Evolutionary conservation across 2,797 vertebrate genomes (phyloP).

Genomic region (Rhinichthys osculus): DNA sequence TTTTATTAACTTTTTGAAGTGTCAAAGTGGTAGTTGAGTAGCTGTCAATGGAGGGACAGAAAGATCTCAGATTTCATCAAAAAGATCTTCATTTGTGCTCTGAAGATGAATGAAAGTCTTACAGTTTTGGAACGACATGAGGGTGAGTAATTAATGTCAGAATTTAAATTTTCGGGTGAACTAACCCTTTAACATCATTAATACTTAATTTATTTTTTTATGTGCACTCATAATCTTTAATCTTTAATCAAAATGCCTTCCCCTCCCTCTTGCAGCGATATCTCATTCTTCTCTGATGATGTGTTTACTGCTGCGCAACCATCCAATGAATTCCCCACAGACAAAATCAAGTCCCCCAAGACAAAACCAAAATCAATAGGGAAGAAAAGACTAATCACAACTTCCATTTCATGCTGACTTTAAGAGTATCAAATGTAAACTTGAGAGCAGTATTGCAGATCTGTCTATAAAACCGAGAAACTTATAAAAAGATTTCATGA

Average conservation of each 20-base stretch:
- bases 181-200: background rate
- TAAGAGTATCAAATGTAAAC: background rate
- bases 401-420: background rate
- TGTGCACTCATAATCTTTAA: background rate
- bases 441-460: background rate
- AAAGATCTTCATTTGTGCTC: too few relatives aligned
- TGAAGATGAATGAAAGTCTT: background rate
- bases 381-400: background rate
- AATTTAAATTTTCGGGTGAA: background rate
- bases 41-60: too few relatives aligned
- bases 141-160: too few relatives aligned
- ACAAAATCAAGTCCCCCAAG: background rate
- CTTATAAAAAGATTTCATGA: background rate
- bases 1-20: too few relatives aligned
- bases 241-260: background rate
- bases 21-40: too few relatives aligned
- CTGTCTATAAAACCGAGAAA: background rate
- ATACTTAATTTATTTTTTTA: background rate
- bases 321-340: background rate
- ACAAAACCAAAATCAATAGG: too few relatives aligned
- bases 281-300: too few relatives aligned
- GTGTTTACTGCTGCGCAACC: too few relatives aligned
- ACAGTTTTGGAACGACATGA: background rate
- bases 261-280: background rate
- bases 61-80: too few relatives aligned